Base-by-base conservation (phyloP, 2,797 vertebrate species). In the Malacoctenus gilli region DNA sequence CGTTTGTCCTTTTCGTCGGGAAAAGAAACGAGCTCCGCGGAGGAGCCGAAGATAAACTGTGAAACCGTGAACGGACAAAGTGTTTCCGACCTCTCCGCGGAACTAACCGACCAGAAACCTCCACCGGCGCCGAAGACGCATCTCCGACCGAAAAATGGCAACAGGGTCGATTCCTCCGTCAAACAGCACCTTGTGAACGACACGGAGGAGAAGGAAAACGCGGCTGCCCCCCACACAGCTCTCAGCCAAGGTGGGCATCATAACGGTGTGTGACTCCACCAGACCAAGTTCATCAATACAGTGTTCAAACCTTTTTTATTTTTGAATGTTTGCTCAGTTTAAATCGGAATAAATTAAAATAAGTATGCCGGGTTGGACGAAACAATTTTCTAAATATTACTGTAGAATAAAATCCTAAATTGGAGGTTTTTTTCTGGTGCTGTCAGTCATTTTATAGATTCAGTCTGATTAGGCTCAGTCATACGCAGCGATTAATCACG, bases 171-270 rank as follows among this genome's bases (percentile, higher is more conserved):
- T 5, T 0, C 18, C 1, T 42, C 40, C 0, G 5, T 20, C 8
- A 42, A 48, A 15, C 35, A 50, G 6, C 2, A 25, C 0, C 8
- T 1, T 4, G 36, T n/a, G 4, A 46, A 48, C 23, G 41, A n/a
- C 11, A 4, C 7, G 1, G 71, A 73, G 2, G 75, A 80, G 8
- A 76, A 86, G 39, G 86, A 89, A 56, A 87, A 84, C 48, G 7
- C 51, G 39, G 12, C 52, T 2, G 0, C 49, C 8, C 2, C 42
- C 4, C n/a, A 59, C 1, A 22, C 51, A n/a, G 20, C 10, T 34
- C n/a, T 11, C 11, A 6, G 25, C n/a, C 1, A 44, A 19, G 82
- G 83, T 85, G 41, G 4, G 62, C 51, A 6, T 10, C n/a, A 5
- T 15, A 1, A n/a, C n/a, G n/a, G n/a, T n/a, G n/a, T n/a, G n/a